Conservation (phyloP, 37 sponge, comb jelly and placozoan species). For the Diacarnus erythraeanus region DNA sequence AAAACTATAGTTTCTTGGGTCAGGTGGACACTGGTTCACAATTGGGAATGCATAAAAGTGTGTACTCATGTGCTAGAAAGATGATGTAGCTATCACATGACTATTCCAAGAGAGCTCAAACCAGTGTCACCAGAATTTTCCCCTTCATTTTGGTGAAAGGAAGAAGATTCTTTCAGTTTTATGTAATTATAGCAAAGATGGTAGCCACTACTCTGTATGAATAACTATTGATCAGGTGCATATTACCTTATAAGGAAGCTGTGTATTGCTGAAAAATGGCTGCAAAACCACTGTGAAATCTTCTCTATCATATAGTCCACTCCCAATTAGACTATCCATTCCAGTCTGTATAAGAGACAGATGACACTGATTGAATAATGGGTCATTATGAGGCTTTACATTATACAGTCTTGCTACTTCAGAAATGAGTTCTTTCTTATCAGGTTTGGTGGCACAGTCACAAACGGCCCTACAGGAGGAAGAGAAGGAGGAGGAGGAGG, state of each 20-base stretch:
- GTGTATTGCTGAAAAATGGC: constrained; percentile 42
- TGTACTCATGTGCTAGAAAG: too few relatives aligned
- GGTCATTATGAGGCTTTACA: background rate
- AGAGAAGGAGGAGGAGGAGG: background rate
- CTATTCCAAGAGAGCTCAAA: too few relatives aligned
- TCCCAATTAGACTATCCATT: constrained; percentile 13
- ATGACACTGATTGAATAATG: background rate
- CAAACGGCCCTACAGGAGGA: background rate
- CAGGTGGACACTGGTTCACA: too few relatives aligned
- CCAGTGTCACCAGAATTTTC: too few relatives aligned
- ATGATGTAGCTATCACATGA: too few relatives aligned
- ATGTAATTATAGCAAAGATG: background rate
- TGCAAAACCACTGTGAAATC: constrained; percentile 73
- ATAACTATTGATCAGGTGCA: background rate
- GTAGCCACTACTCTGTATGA: background rate
- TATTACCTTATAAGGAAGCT: constrained; percentile 20
- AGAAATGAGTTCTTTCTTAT: background rate
- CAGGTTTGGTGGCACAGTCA: background rate
- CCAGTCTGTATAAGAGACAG: background rate
- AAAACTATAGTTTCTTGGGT: too few relatives aligned
- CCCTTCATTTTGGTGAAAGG: too few relatives aligned
- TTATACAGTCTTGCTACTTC: background rate
- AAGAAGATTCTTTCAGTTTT: background rate
- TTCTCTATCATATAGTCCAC: constrained; percentile 25
- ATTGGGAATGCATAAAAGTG: too few relatives aligned